Base-by-base conservation (phyloP, 2,113 vertebrate species). In the Tachycineta bicolor region DNA sequence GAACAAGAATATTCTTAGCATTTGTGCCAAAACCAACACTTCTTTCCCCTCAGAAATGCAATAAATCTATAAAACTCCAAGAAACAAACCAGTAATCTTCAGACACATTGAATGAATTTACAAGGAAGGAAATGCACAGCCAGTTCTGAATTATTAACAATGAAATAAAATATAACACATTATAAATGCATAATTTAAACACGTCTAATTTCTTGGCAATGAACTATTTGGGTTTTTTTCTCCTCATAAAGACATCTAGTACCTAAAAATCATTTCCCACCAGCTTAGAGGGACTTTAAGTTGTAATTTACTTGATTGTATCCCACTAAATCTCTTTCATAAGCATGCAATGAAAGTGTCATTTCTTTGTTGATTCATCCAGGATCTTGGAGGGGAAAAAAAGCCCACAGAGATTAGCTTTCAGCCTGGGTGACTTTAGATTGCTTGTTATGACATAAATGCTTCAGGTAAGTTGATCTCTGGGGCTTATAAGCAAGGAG, bases 11-110 rank as follows among this genome's bases (percentile, higher is more conserved):
- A 96, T 69, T 73, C 78, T 47, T 77, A 80, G 82, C 67, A 46
- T 58, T 84, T 5, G 8, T 90, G 95, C 96, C 95, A 97, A 96
- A 94, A 95, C 4, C 85, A 97, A 96, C 88, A 95, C 56, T 90
- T 94, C 80, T 79, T 92, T 94, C 41, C 76, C 81, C 86, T 95
- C 76, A 87, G 56, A 95, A 94, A 95, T 0, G 69, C 65, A 94
- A 75, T 93, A 95, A 92, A 95, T 78, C 93, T 83, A 78, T 67
- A 90, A 92, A 96, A 96, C 83, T 78, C 76, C 49, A 95, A 60
- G 76, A 94, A 94, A 89, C 62, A 93, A 96, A 90, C 56, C 83
- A 83, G 67, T 37, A 75, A 96, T 59, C 90, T 93, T 90, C 76
- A 83, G 87, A 77, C 82, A 96, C 52, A 92, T 4, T 96, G 92